phyloP scores from a whole-genome alignment of 2,888 invertebrate genomes.

The Andrena fulva region DNA sequence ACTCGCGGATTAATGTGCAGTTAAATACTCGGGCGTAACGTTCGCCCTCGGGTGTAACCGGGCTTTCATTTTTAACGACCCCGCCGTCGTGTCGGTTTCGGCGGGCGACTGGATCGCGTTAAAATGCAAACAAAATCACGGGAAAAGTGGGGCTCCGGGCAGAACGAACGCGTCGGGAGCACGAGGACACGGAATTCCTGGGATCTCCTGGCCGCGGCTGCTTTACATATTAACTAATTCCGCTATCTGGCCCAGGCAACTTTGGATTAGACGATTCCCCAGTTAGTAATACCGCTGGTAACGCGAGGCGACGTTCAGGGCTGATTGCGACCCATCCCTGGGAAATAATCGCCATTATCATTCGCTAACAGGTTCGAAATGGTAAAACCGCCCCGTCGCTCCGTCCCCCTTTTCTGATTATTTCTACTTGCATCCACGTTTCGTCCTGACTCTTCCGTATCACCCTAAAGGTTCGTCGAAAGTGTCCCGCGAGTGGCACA shows the following conservation, averaged over 20 bases:
- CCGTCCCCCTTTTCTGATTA: not conserved
- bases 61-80: conserved; percentile 53
- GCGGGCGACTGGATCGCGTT: conserved; percentile 37
- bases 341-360: conserved; percentile 47
- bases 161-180: conserved; percentile 50
- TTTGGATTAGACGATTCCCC: conserved; percentile 73
- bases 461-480: too few species aligned
- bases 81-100: conserved; percentile 19
- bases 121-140: conserved; percentile 62
- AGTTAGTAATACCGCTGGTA: conserved; percentile 67
- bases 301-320: conserved; percentile 54
- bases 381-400: conserved; percentile 4
- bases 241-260: conserved; percentile 62
- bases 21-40: conserved; percentile 50
- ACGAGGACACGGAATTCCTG: conserved; percentile 59
- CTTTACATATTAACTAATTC: conserved; percentile 74
- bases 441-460: too few species aligned
- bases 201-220: conserved; percentile 60
- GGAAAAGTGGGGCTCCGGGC: conserved; percentile 33
- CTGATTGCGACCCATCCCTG: conserved; percentile 62
- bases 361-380: conserved; percentile 51
- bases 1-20: conserved; percentile 31
- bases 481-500: too few species aligned
- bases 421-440: not conserved
- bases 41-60: conserved; percentile 15